Base-by-base conservation (phyloP, 1,140 invertebrate genomes). In the Drosophila leontia region DNA sequence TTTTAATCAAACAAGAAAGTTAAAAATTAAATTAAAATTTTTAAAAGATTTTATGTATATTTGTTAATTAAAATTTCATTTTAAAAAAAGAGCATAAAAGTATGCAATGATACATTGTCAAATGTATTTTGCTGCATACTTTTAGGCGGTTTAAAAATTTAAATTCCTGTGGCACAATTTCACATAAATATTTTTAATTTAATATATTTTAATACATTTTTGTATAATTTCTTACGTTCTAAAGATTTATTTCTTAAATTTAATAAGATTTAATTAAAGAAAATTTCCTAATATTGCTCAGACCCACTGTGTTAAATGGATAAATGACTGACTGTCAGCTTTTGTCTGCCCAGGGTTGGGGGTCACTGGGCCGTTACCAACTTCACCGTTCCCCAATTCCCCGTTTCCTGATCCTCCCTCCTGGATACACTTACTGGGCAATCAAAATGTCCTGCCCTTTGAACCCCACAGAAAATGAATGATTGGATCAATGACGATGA, bases 401-500 rank as follows among this genome's bases (percentile, higher is more conserved):
- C 35, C 53, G 8, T 3, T 29, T 34, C 51, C 17, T 29, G 11
- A 3, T 17, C 23, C 41, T 3, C 32, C 44, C 17, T 11, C 47
- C 48, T 53, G 19, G 47, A 71, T 42, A 48, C 59, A 62, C 68
- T 68, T 69, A 41, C 45, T 39, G 64, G 69, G 63, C 69, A 83
- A 82, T 82, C 80, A 82, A 74, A 82, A 75, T 41, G 75, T 45
- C 67, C 48, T 62, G 44, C 44, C 55, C 56, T 53, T 34, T 42
- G 47, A 32, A 39, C 35, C 45, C 34, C 75, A 26, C 69, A 72
- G 47, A 65, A 84, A 84, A 85, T 84, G 75, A 85, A 84, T 84
- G 82, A 84, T 85, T 85, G 78, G 64, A 85, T 85, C 78, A 78
- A 85, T 85, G 82, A 70, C 78, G 65, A 78, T 84, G 82, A 86